A percentile compares a stretch with the other conserved stretches of the same genome.
Evolutionary conservation across 2,113 vertebrate species (phyloP).

Genomic region (Ammodytes dubius): DNA sequence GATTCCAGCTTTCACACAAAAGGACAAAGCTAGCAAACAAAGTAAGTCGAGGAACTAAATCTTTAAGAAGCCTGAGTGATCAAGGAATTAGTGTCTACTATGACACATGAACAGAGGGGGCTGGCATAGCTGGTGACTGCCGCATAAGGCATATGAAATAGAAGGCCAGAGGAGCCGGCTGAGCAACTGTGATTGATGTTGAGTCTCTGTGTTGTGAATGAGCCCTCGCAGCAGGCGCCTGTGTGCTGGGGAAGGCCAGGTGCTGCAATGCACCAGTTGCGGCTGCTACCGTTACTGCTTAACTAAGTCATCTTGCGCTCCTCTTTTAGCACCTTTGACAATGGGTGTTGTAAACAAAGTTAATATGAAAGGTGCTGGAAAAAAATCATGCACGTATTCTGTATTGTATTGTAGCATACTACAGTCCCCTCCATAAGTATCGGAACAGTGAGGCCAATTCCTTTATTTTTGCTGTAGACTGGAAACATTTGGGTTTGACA

Average conservation of each 20-base stretch:
- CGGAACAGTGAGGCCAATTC: no score
- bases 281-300: conserved; percentile 57
- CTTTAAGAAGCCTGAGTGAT: conserved; percentile 37
- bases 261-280: conserved; percentile 84
- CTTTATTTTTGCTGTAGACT: no score
- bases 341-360: neutral
- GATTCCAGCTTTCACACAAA: conserved; percentile 30
- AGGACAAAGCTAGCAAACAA: conserved; percentile 18
- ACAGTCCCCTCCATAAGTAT: no score
- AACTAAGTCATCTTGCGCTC: conserved; percentile 38
- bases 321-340: conserved; percentile 28
- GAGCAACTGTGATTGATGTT: conserved; percentile 77
- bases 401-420: conserved; percentile 12
- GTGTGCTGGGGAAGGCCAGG: conserved; percentile 64
- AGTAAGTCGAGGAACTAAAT: conserved; percentile 24
- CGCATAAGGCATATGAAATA: conserved; percentile 47
- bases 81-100: conserved; percentile 41
- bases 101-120: conserved; percentile 54
- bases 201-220: conserved; percentile 72
- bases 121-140: conserved; percentile 55
- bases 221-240: conserved; percentile 71
- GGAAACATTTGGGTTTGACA: no score
- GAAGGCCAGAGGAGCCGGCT: conserved; percentile 53
- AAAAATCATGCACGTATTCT: neutral
- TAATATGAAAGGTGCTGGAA: neutral